phyloP scores from a whole-genome alignment of 2,888 invertebrate genomes.

The Xestoiulus laeticollis region DNA sequence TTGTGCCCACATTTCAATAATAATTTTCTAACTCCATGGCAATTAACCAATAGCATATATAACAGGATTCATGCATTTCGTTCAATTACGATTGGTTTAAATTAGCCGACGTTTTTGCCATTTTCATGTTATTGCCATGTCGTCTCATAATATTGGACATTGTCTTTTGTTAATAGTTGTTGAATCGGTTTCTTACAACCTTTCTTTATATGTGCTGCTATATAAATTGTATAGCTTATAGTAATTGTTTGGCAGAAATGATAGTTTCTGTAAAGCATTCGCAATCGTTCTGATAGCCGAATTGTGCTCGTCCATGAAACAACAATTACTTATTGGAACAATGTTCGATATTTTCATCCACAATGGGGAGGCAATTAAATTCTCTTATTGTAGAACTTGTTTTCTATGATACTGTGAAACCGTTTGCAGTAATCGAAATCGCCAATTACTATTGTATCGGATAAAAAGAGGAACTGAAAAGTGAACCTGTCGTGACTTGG shows the following conservation, averaged over 20 bases:
- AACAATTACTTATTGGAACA: not conserved
- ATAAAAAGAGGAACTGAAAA: not conserved
- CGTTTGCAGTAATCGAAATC: not conserved
- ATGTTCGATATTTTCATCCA: not conserved
- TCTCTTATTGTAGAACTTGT: not conserved
- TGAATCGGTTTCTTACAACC: not conserved
- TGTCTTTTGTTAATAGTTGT: not conserved
- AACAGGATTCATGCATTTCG: not conserved
- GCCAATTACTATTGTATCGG: not conserved
- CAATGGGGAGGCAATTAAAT: not conserved
- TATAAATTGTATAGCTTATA: not conserved
- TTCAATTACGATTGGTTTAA: not conserved
- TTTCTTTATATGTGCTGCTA: not conserved
- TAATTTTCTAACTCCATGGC: too few species aligned
- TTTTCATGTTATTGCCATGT: not conserved
- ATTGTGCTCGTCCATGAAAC: not conserved
- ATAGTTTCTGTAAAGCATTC: not conserved
- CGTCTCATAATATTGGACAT: not conserved
- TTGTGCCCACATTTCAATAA: not conserved
- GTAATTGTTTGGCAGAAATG: not conserved
- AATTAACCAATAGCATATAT: not conserved
- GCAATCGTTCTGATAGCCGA: not conserved
- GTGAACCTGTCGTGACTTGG: not conserved
- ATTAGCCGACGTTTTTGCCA: not conserved
- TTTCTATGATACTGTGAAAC: not conserved